Evolutionary conservation across 2,888 invertebrate genomes (phyloP), one percentile per base, ranked within the genome.

Genomic region (Lithodes maja): DNA sequence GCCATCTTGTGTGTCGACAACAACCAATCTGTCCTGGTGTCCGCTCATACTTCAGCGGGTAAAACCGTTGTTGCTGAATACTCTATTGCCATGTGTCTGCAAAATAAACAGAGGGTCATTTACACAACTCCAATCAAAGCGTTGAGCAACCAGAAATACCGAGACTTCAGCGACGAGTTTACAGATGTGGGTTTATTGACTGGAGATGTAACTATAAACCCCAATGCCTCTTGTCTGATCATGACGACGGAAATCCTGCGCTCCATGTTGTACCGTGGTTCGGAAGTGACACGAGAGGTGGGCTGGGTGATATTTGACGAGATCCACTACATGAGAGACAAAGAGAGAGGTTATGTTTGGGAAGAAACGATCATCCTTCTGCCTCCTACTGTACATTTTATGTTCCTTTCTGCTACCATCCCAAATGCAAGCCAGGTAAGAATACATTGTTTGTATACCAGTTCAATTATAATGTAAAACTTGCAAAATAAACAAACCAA

Each of bases 171-270:
- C 91, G 99, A 99, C 93, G 98, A 99, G 94, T 99, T 99, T 93
- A 96, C 97, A 94, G 99, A 99, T 94, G 99, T 99, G 9, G 99
- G 99, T 74, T 95, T 99, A 81, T 97, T 99, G 92, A 99, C 99
- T 52, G 99, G 99, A 61, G 99, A 99, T 95, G 99, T 99, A 1
- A 99, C 99, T 0, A 99, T 99, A 86, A 99, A 99, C 94, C 99
- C 99, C 2, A 97, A 97, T 68, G 99, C 99, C 15, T 98, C 98
- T 86, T 98, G 99, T 94, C 95, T 99, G 69, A 99, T 99, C 92
- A 99, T 99, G 99, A 99, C 99, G 0, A 99, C 99, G n/a, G 99
- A 99, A 95, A 99, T 99, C 95, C 94, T 99, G 91, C 95, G 99
- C 92, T 99, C 98, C 93, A 99, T 99, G 99, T 94, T 99, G 88